Conservation (phyloP, 2,113 vertebrate genomes). For the pig (Sus scrofa) region T2T-Sscrofa CM000826.6:62812501-62813000, state of each 20-base stretch:
- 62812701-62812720: neutral
- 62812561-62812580: slow-evolving; percentile 2
- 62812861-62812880: neutral
- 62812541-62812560: slow-evolving; percentile 47
- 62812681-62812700: neutral
- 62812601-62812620: neutral
- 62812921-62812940: slow-evolving; percentile 47
- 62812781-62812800: neutral
- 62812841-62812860: neutral
- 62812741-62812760: neutral
- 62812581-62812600: neutral
- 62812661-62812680: neutral
- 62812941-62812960: neutral
- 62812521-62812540: neutral
- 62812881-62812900: neutral
- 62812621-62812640: slow-evolving; percentile 32
- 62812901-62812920: neutral
- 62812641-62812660: slow-evolving; percentile 18
- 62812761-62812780: neutral
- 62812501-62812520: neutral
- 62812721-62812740: neutral
- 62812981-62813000: neutral
- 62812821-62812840: neutral
- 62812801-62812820: neutral
- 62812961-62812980: neutral